Evolutionary conservation across 2,113 vertebrate species (phyloP), one percentile per base, ranked within the genome.

Genomic region (Puma concolor): DNA sequence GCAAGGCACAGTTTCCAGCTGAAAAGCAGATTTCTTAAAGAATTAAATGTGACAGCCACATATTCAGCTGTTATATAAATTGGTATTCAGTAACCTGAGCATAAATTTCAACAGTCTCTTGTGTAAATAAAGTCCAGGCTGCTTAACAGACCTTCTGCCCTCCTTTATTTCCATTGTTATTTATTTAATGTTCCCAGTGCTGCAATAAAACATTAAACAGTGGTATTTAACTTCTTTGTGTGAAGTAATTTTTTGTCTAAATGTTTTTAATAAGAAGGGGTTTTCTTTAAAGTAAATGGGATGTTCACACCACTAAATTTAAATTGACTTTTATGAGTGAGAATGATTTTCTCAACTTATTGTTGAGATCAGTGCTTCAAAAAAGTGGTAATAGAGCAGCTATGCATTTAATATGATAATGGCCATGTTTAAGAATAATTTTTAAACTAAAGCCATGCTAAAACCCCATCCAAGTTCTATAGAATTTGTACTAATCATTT

Each of bases 271-370:
- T 90, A 90, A 74, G 16, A 64, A 79, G 36, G 48, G 14, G 19
- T 79, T 95, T 96, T 89, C 95, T 94, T 95, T 92, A 67, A 96
- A 88, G 36, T 48, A 96, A 84, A 91, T 81, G 64, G 29, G 52
- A 88, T 60, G 15, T 29, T 94, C 29, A 81, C 48, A 81, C 36
- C 50, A 91, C 94, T 94, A 91, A 90, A 81, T 88, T 88, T 71
- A 96, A 87, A 83, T 94, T 74, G 67, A 82, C 17, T 36, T 94
- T 97, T 92, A 89, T 91, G 41, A 88, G 60, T 88, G 44, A 92
- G 50, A 97, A 91, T 76, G 16, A 76, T 94, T 90, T 97, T 93
- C 25, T 23, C 54, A 23, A 88, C 52, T 85, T 81, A 95, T n/a
- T 87, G 21, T 67, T 95, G 89, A 84, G 16, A 96, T 36, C 3